Evolutionary conservation across 2,888 invertebrate genomes (phyloP).

Genomic region (Chymomyza procnemis): DNA sequence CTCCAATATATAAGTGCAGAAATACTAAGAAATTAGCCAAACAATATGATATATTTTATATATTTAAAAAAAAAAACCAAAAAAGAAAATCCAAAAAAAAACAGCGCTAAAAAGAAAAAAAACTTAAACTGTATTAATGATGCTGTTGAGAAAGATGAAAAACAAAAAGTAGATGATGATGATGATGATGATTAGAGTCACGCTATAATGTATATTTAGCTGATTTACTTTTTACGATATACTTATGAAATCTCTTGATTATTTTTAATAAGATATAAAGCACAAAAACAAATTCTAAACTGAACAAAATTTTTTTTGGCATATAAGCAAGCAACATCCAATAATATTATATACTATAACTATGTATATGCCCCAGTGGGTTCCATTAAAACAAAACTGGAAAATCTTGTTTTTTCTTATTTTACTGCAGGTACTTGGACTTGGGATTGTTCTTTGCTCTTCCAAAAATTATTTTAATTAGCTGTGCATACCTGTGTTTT

Average conservation of each 20-base stretch:
- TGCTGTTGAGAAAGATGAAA: slow-evolving; percentile 20
- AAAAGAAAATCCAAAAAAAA: no score
- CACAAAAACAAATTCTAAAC: slow-evolving; percentile 43
- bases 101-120: neutral
- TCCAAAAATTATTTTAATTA: slow-evolving; percentile 41
- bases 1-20: slow-evolving; percentile 48
- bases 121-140: neutral
- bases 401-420: slow-evolving; percentile 3
- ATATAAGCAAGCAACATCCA: slow-evolving; percentile 57
- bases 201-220: slow-evolving; percentile 65
- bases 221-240: slow-evolving; percentile 61
- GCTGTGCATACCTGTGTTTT: slow-evolving; percentile 45
- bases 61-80: neutral
- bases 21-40: neutral
- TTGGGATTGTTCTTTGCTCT: slow-evolving; percentile 8
- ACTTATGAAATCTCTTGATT: slow-evolving; percentile 60
- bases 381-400: slow-evolving; percentile 61
- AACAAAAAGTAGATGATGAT: slow-evolving; percentile 23
- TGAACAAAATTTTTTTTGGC: slow-evolving; percentile 35
- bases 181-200: slow-evolving; percentile 29
- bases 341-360: slow-evolving; percentile 53
- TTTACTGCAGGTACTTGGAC: no score
- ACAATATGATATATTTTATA: slow-evolving; percentile 6
- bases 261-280: slow-evolving; percentile 43
- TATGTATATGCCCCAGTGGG: slow-evolving; percentile 61